These are phyloP conservation scores for Andrena haemorrhoa DNA, from an alignment of 2,888 invertebrate genomes.

Conservation along the genomic window DNA sequence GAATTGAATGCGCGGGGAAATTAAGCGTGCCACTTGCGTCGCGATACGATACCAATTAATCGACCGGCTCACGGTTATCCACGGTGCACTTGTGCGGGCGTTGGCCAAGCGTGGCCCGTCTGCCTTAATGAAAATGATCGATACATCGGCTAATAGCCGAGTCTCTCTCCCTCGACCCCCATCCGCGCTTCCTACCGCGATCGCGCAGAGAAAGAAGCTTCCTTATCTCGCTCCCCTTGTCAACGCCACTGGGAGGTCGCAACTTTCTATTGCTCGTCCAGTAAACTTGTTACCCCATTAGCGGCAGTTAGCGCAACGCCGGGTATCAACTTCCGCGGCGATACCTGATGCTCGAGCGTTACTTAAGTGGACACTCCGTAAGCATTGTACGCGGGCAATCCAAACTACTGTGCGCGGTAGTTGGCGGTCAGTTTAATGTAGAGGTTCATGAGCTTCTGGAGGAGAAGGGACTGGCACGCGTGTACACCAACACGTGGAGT, in stretches of 20 bases:
- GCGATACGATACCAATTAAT: constrained; percentile 60
- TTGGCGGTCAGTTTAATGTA: constrained; percentile 68
- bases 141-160: constrained; percentile 13
- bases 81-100: constrained; percentile 28
- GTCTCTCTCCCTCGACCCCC: neutral
- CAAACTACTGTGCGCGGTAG: constrained; percentile 60
- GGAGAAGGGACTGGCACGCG: constrained; percentile 1
- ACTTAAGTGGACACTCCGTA: constrained; percentile 45
- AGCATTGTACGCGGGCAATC: constrained; percentile 59
- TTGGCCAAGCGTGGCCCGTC: constrained; percentile 15
- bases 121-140: constrained; percentile 36
- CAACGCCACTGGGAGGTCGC: neutral
- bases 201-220: neutral
- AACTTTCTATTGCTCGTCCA: neutral
- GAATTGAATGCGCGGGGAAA: constrained; percentile 40
- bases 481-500: neutral
- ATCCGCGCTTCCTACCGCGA: neutral
- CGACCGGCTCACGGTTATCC: constrained; percentile 50
- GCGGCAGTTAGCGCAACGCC: constrained; percentile 16
- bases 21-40: constrained; percentile 57
- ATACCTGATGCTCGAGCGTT: constrained; percentile 19
- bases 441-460: constrained; percentile 61
- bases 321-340: constrained; percentile 46
- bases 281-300: constrained; percentile 21
- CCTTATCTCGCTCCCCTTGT: neutral